Evolutionary conservation across 2,888 invertebrate genomes (phyloP).

Genomic region (Byasa hedistus): DNA sequence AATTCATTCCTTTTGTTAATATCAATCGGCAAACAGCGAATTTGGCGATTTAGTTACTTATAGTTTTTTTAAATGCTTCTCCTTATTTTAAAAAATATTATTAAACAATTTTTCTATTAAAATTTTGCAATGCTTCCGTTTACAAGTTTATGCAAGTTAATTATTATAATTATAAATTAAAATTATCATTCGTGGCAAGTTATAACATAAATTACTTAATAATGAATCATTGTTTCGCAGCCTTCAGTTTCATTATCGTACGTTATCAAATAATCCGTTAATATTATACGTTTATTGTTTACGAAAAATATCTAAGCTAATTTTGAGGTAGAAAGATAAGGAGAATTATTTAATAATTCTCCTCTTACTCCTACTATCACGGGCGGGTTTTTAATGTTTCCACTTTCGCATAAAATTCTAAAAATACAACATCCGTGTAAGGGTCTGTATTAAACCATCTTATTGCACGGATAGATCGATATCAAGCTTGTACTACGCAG

Average conservation of each 20-base stretch:
- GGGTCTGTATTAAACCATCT: background rate
- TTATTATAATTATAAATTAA: no score
- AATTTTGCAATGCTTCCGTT: no score
- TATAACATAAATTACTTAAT: background rate
- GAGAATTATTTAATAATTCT: background rate
- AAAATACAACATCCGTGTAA: background rate
- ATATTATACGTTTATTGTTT: conserved; percentile 9
- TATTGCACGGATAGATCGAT: background rate
- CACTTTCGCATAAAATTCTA: background rate
- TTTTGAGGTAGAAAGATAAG: conserved; percentile 10
- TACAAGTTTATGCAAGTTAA: no score
- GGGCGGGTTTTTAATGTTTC: background rate
- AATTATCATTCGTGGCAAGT: no score
- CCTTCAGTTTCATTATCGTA: conserved; percentile 11
- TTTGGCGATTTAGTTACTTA: no score
- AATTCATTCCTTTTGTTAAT: no score
- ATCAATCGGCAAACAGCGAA: no score
- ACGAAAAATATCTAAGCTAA: conserved; percentile 1
- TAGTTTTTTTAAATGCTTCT: no score
- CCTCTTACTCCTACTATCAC: background rate
- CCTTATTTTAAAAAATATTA: no score
- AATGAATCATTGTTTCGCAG: conserved; percentile 6
- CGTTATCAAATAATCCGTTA: conserved; percentile 12
- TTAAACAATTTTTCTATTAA: no score
- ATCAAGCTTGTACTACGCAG: background rate